Evolutionary conservation across 2,888 invertebrate genomes (phyloP).

Genomic region (Chironomus tentans): DNA sequence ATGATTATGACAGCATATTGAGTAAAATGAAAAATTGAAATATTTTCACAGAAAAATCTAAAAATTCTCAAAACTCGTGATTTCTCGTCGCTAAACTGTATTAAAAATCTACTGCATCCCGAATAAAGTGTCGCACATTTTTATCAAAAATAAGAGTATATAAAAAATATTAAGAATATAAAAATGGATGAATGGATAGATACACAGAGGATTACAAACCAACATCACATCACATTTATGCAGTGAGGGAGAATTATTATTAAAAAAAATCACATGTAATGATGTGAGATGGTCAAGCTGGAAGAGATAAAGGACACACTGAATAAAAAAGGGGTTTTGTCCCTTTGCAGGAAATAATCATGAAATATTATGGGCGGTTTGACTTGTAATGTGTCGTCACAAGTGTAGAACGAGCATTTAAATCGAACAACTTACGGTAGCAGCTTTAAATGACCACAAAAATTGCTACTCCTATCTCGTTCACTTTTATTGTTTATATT

Average conservation of each 20-base stretch:
- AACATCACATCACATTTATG: background rate
- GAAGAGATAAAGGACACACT: slow-evolving; percentile 19
- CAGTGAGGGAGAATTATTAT: slow-evolving; percentile 13
- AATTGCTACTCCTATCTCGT: too few species aligned
- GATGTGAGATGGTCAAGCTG: slow-evolving; percentile 25
- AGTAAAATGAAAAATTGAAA: too few species aligned
- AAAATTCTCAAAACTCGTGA: too few species aligned
- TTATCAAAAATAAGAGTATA: too few species aligned
- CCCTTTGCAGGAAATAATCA: slow-evolving; percentile 21
- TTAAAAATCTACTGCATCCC: too few species aligned
- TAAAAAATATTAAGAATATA: slow-evolving; percentile 15
- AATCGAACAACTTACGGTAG: background rate
- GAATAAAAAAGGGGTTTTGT: background rate
- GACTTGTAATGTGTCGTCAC: background rate
- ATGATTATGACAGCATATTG: too few species aligned
- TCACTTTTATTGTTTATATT: too few species aligned
- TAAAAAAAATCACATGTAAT: slow-evolving; percentile 17
- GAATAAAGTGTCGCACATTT: too few species aligned
- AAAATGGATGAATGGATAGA: background rate
- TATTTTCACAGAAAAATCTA: too few species aligned
- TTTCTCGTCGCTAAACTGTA: too few species aligned
- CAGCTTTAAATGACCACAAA: too few species aligned
- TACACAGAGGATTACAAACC: background rate
- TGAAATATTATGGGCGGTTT: slow-evolving; percentile 12
- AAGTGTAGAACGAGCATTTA: background rate